Conservation (phyloP, 1,140 invertebrate species). For the Magallana ariakensis region DNA sequence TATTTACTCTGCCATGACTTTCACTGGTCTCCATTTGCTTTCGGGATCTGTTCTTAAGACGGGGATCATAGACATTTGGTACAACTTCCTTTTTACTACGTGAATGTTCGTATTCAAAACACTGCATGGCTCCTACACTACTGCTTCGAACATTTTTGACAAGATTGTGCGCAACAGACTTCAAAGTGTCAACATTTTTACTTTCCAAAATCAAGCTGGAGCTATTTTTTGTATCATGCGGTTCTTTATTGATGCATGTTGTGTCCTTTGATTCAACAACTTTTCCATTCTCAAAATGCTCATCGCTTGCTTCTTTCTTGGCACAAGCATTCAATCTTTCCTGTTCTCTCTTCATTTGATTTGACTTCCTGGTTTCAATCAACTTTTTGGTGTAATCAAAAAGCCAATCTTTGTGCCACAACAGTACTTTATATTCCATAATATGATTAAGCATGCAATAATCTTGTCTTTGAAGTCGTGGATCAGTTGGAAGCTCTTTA, state of each 20-base stretch:
- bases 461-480: constrained; percentile 42
- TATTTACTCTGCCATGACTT: background rate
- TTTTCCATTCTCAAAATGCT: background rate
- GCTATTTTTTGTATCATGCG: too few relatives aligned
- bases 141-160: background rate
- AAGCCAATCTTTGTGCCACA: constrained; percentile 30
- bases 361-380: background rate
- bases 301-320: background rate
- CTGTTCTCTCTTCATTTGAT: background rate
- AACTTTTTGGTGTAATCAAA: constrained; percentile 8
- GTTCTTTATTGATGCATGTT: too few relatives aligned
- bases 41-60: background rate
- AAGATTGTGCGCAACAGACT: background rate
- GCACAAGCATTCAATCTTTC: background rate
- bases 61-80: background rate
- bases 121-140: background rate
- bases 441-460: background rate
- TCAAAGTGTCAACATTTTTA: background rate
- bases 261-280: background rate
- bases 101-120: constrained; percentile 24
- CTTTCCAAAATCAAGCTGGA: background rate
- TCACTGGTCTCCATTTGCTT: background rate
- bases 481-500: constrained; percentile 52
- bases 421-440: constrained; percentile 1
- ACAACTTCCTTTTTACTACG: background rate